These are phyloP conservation scores for Podarcis raffonei DNA, from an alignment of 2,113 vertebrate genomes.

Conservation along the genomic window DNA sequence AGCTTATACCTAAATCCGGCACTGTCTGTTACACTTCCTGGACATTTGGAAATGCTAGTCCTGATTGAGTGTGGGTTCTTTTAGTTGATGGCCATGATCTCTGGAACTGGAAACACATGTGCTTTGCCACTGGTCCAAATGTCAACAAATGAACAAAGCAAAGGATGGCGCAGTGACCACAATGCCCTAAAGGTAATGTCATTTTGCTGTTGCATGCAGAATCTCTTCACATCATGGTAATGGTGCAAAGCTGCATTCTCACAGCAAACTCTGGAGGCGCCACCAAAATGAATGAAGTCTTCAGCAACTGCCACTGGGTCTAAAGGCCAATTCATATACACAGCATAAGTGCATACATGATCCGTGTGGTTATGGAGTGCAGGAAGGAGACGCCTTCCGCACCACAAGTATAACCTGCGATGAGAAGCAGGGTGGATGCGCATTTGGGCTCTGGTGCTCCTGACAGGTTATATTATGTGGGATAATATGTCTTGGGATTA, in stretches of 20 bases:
- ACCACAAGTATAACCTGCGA: neutral
- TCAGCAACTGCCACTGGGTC: neutral
- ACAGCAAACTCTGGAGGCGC: neutral
- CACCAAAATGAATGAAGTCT: too few species aligned
- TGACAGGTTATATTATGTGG: neutral
- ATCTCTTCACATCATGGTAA: neutral
- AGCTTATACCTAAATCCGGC: too few species aligned
- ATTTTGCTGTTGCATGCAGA: neutral
- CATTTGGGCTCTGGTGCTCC: neutral
- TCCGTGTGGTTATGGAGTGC: neutral
- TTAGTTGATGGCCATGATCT: neutral
- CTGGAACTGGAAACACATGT: neutral
- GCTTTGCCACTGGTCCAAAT: neutral
- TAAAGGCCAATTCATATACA: neutral
- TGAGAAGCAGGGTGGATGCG: neutral
- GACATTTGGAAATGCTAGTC: neutral
- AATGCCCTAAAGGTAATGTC: neutral
- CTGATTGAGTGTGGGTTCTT: neutral
- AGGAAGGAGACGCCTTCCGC: neutral
- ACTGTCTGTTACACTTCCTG: too few species aligned
- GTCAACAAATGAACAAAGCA: neutral
- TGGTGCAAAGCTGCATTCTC: neutral
- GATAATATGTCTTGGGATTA: neutral
- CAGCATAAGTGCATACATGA: neutral
- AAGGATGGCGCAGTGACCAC: neutral